phyloP scores from a whole-genome alignment of 2,113 vertebrate genomes.

The Xyliphius kryptos region DNA sequence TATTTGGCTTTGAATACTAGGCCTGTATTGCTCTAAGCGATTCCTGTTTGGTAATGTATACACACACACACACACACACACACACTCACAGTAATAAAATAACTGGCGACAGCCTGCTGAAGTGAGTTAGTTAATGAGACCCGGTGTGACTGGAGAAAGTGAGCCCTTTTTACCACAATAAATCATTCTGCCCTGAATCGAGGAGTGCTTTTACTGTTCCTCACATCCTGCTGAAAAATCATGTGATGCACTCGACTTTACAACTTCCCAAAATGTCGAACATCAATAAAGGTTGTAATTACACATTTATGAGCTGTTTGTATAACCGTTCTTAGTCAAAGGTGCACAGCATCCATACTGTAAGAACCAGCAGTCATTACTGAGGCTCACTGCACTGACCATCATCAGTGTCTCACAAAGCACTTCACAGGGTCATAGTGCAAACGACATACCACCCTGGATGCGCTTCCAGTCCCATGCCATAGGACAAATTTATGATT shows the following conservation, averaged over 20 bases:
- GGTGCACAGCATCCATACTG: neutral
- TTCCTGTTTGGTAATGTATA: neutral
- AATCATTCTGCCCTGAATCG: neutral
- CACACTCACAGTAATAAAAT: neutral
- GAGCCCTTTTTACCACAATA: constrained; percentile 6
- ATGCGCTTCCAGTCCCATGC: too few species aligned
- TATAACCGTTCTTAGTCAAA: neutral
- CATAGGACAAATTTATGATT: too few species aligned
- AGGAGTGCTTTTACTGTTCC: neutral
- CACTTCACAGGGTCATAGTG: neutral
- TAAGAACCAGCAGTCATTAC: too few species aligned
- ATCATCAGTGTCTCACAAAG: too few species aligned
- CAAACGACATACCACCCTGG: too few species aligned
- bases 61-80: constrained; percentile 4
- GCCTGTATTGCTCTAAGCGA: too few species aligned
- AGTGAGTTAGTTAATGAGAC: constrained; percentile 16
- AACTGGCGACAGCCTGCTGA: neutral
- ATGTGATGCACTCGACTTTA: neutral
- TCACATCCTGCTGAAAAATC: neutral
- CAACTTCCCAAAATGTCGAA: neutral
- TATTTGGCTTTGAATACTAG: too few species aligned
- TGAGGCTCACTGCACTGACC: too few species aligned
- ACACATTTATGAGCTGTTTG: neutral
- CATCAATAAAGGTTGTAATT: constrained; percentile 2
- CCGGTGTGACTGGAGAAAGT: constrained; percentile 12